Conservation (phyloP, 2,888 invertebrate species). For the Drosophila vallismaia region DNA sequence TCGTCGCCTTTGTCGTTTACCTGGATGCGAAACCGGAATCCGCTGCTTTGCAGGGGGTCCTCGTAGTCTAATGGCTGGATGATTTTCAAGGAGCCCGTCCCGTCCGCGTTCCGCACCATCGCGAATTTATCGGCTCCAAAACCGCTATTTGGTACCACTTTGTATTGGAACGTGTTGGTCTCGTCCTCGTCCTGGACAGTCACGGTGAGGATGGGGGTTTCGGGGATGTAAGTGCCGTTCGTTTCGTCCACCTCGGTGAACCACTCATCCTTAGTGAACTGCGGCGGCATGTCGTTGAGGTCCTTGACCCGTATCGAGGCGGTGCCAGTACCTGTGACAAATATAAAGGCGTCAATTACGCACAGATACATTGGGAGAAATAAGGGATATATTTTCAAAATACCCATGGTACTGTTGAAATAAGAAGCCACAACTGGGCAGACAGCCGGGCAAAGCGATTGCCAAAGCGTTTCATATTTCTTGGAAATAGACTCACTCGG, state of each 20-base stretch:
- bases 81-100: conserved; percentile 96
- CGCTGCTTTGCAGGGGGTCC: conserved; percentile 96
- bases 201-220: conserved; percentile 96
- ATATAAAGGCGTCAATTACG: conserved; percentile 19
- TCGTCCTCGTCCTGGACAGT: conserved; percentile 98
- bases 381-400: not conserved
- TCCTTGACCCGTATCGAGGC: conserved; percentile 97
- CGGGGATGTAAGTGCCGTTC: conserved; percentile 94
- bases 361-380: conserved; percentile 10
- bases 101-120: conserved; percentile 97
- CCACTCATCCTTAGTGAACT: conserved; percentile 98
- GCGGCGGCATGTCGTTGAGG: conserved; percentile 98
- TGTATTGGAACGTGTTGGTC: conserved; percentile 97
- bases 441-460: not conserved
- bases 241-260: conserved; percentile 97
- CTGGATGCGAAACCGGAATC: conserved; percentile 96
- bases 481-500: not conserved
- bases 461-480: not conserved
- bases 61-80: conserved; percentile 97
- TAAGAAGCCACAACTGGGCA: not conserved
- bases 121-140: conserved; percentile 98
- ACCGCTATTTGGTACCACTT: conserved; percentile 95
- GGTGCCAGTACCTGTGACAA: conserved; percentile 88
- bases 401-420: not conserved
- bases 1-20: conserved; percentile 96